Conservation (phyloP, 1,140 invertebrate species). For the Cotesia typhae region DNA sequence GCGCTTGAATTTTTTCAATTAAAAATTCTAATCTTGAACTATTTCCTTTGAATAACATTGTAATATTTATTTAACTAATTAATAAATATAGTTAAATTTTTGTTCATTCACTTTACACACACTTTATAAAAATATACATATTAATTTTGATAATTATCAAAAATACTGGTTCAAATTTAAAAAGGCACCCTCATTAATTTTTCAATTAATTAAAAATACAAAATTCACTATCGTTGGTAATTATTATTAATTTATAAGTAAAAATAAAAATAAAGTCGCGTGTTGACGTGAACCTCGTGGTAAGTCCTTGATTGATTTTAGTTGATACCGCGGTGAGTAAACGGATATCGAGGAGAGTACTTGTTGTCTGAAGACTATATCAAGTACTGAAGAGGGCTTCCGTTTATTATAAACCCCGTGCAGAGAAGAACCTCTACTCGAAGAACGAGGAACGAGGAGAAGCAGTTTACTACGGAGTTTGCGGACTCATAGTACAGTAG, state of each 20-base stretch:
- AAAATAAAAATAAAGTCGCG: background rate
- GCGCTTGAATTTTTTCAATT: slow-evolving; percentile 85
- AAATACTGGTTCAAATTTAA: background rate
- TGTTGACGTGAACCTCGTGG: slow-evolving; percentile 12
- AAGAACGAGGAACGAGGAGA: slow-evolving; percentile 8
- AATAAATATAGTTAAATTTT: background rate
- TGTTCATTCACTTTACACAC: background rate
- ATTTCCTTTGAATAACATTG: slow-evolving; percentile 83
- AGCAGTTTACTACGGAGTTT: slow-evolving; percentile 39
- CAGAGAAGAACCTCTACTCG: slow-evolving; percentile 5
- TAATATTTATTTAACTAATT: slow-evolving; percentile 28
- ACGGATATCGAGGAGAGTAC: slow-evolving; percentile 23
- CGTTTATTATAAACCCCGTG: slow-evolving; percentile 52
- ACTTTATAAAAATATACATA: background rate
- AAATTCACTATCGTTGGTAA: background rate
- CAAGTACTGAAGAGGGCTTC: slow-evolving; percentile 47
- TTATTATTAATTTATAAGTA: slow-evolving; percentile 1
- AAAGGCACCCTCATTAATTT: background rate
- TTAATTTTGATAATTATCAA: background rate
- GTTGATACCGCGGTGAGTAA: slow-evolving; percentile 28
- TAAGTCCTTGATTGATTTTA: slow-evolving; percentile 26
- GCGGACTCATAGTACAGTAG: slow-evolving; percentile 44
- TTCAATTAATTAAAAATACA: background rate
- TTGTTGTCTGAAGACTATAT: slow-evolving; percentile 40
- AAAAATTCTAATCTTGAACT: slow-evolving; percentile 81